Evolutionary conservation across 2,888 invertebrate species (phyloP).

Genomic region (Drosophila borborema): DNA sequence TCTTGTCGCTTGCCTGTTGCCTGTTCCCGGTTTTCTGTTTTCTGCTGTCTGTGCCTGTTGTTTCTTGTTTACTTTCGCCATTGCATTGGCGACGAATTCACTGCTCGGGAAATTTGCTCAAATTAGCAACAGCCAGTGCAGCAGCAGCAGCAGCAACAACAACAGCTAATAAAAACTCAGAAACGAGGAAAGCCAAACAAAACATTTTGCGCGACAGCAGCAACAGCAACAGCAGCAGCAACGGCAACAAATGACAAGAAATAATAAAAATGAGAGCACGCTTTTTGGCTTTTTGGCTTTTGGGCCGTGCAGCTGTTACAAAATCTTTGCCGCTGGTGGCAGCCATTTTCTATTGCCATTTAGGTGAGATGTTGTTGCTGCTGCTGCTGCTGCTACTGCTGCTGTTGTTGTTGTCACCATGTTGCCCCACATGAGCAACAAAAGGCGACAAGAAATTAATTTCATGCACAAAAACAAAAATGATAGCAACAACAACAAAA

Average conservation of each 20-base stretch:
- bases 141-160: conserved; percentile 27
- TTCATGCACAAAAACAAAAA: conserved; percentile 65
- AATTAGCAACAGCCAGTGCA: conserved; percentile 66
- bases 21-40: conserved; percentile 22
- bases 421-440: conserved; percentile 73
- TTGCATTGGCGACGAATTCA: conserved; percentile 51
- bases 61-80: conserved; percentile 70
- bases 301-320: conserved; percentile 75
- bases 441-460: conserved; percentile 80
- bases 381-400: conserved; percentile 27
- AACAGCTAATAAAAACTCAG: conserved; percentile 62
- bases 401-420: conserved; percentile 51
- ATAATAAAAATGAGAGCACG: conserved; percentile 75
- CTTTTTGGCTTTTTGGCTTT: conserved; percentile 73
- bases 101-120: conserved; percentile 71
- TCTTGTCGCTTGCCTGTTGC: conserved; percentile 39
- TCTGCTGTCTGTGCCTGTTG: conserved; percentile 12
- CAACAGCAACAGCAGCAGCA: conserved; percentile 13
- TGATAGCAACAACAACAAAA: conserved; percentile 61
- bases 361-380: conserved; percentile 69
- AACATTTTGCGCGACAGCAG: conserved; percentile 61
- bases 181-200: conserved; percentile 70
- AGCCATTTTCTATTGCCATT: conserved; percentile 79
- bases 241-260: conserved; percentile 45
- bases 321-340: conserved; percentile 74